Percentiles rank a stretch among this genome's conserved stretches.
These are phyloP conservation scores for Embiotoca jacksoni DNA, from an alignment of 2,113 vertebrate species.

Conservation along the genomic window DNA sequence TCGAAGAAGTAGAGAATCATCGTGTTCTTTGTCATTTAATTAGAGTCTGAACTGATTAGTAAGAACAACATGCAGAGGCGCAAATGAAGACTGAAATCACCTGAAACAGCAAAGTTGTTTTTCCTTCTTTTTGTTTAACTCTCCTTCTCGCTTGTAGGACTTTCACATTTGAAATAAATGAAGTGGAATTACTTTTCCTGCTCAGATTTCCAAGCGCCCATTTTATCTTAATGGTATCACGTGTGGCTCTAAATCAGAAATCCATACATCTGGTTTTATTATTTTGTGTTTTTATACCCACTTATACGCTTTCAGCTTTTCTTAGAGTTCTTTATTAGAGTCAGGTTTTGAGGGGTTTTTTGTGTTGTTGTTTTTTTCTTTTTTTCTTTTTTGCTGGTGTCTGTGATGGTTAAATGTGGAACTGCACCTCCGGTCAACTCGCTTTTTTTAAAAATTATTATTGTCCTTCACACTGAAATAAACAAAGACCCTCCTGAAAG, in stretches of 20 bases:
- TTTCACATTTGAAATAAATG: too few relatives aligned
- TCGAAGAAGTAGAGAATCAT: too few relatives aligned
- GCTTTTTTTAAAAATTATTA: slow-evolving; percentile 8
- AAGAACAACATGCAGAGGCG: neutral
- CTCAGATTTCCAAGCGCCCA: neutral
- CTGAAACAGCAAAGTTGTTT: too few relatives aligned
- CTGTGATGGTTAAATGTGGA: slow-evolving; percentile 44
- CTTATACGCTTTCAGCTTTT: slow-evolving; percentile 8
- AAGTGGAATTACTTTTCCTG: slow-evolving; percentile 10
- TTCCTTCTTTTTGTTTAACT: too few relatives aligned
- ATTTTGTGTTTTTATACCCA: neutral
- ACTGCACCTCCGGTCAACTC: slow-evolving; percentile 9
- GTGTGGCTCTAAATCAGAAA: neutral
- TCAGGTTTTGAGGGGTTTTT: neutral
- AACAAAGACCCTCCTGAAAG: slow-evolving; percentile 21
- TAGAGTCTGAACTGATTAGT: neutral
- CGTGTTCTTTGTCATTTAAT: too few relatives aligned
- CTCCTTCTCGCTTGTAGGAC: too few relatives aligned
- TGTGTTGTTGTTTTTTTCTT: neutral
- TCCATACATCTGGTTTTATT: slow-evolving; percentile 26
- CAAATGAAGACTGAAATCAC: neutral
- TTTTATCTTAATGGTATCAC: slow-evolving; percentile 3
- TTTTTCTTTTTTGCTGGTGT: neutral
- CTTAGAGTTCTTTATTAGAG: neutral
- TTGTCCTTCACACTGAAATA: slow-evolving; percentile 28